Evolutionary conservation across 2,113 vertebrate species (phyloP), one percentile per base, ranked within the genome.

Genomic region (Otolemur garnettii): DNA sequence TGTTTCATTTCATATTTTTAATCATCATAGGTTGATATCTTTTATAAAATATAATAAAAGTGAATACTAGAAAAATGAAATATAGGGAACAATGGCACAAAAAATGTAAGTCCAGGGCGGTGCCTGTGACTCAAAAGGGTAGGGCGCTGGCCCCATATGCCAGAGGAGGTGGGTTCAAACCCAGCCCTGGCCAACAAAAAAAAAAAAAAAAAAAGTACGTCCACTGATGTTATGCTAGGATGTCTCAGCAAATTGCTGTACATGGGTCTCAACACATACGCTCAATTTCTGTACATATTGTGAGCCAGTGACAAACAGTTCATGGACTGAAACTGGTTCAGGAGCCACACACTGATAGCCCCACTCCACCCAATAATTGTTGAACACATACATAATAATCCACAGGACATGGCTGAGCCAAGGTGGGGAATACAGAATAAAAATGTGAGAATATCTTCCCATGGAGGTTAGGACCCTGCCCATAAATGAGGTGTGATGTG

Each of bases 21-120:
- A 10, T 82, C 13, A 62, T 89, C 60, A 55, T 13, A 80, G 66
- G 33, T 50, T 71, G 60, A 69, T 42, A 30, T 8, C 28, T 74
- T 97, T 83, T 80, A 50, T 83, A 71, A 87, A 91, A 75, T 53
- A 80, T 42, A 64, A 42, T 69, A 83, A 81, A 79, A 91, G 71
- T 53, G 18, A 55, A 45, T 59, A 42, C 28, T 81, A 15, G 1
- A 45, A 84, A 91, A 13, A 91, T 59, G 22, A 90, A 80, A 79
- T 64, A 38, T 19, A 77, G 19, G 60, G 81, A 85, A 38, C 4
- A 85, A 78, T 17, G 30, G 6, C 26, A 35, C 66, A 38, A 74
- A 69, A 14, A 19, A 50, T 50, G 9, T 50, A 50, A 50, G 45
- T 50, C 38, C 38, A 38, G 38, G 38, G 38, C 38, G 38, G 38